phyloP scores from a whole-genome alignment of 2,113 vertebrate genomes.

The Tychaedon coryphoeus region DNA sequence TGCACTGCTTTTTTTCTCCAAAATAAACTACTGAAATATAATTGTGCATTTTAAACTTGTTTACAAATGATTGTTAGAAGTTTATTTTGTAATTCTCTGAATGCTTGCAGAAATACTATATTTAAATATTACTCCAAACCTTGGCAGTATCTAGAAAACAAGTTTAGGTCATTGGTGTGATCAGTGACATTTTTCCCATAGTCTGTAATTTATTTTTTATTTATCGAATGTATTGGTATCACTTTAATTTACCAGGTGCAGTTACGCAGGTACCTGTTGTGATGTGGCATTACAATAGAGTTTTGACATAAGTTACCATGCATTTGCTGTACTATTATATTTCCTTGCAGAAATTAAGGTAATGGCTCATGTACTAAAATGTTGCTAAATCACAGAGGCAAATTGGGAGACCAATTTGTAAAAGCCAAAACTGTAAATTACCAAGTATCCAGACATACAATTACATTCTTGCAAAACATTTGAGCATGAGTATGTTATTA shows the following conservation, averaged over 20 bases:
- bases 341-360: slow-evolving; percentile 34
- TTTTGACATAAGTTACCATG: slow-evolving; percentile 6
- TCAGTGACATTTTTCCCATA: background rate
- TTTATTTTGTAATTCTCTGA: slow-evolving; percentile 57
- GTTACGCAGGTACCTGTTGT: background rate
- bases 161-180: background rate
- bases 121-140: slow-evolving; percentile 47
- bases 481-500: background rate
- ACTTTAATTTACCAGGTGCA: background rate
- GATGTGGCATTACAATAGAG: background rate
- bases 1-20: slow-evolving; percentile 80
- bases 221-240: background rate
- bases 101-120: slow-evolving; percentile 46
- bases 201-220: slow-evolving; percentile 45
- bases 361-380: background rate
- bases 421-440: slow-evolving; percentile 38
- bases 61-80: slow-evolving; percentile 51
- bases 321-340: background rate
- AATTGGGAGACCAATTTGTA: slow-evolving; percentile 19
- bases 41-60: slow-evolving; percentile 66
- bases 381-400: slow-evolving; percentile 12
- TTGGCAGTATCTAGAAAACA: slow-evolving; percentile 30
- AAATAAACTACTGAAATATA: slow-evolving; percentile 85
- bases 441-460: background rate
- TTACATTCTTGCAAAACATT: background rate